Evolutionary conservation across 2,797 vertebrate genomes (phyloP).

Genomic region (Dendrocincla tyrannina): DNA sequence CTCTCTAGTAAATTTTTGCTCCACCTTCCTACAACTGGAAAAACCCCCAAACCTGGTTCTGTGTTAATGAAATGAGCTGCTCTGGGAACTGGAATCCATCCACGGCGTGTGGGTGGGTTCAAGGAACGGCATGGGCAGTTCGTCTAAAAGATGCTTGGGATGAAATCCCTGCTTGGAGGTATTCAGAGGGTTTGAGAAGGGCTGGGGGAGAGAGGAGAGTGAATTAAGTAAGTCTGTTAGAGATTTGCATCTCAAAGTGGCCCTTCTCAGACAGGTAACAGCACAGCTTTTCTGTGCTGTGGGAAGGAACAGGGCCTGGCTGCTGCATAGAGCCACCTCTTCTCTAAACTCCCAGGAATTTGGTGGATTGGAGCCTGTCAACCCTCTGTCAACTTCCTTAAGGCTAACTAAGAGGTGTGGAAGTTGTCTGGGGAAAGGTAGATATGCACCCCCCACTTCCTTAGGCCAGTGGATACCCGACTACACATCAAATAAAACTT

Average conservation of each 20-base stretch:
- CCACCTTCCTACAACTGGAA: constrained; percentile 47
- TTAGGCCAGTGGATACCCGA: neutral
- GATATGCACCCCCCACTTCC: neutral
- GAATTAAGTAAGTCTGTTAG: neutral
- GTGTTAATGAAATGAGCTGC: neutral
- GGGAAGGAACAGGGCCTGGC: neutral
- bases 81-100: constrained; percentile 23
- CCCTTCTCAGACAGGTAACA: neutral
- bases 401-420: neutral
- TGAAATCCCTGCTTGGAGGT: neutral
- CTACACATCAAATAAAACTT: neutral
- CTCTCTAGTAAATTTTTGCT: constrained; percentile 32
- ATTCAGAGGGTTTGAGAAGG: neutral
- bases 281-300: neutral
- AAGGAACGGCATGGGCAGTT: neutral
- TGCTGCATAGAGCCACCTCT: neutral
- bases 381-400: neutral
- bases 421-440: neutral
- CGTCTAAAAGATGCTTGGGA: neutral
- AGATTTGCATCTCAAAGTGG: neutral
- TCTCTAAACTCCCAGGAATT: neutral
- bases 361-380: neutral
- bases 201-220: neutral
- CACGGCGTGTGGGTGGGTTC: neutral
- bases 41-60: constrained; percentile 46